Evolutionary conservation across 2,113 vertebrate species (phyloP).

Genomic region (Pardalotus punctatus): DNA sequence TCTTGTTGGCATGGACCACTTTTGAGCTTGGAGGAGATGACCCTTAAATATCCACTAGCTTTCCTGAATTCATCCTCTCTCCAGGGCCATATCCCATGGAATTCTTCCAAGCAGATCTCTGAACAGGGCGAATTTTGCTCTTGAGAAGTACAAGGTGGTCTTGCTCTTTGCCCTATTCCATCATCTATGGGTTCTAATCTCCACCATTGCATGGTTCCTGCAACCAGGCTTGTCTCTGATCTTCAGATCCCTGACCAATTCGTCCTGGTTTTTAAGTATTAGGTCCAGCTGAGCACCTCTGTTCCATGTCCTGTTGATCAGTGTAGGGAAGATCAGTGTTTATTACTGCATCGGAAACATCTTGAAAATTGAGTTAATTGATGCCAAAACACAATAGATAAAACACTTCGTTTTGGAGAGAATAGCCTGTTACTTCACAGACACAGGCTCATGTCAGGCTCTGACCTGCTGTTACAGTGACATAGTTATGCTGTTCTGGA

Average conservation of each 20-base stretch:
- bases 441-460: not conserved
- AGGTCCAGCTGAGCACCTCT: not conserved
- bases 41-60: not conserved
- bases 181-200: not conserved
- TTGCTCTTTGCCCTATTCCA: not conserved
- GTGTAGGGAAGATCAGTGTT: not conserved
- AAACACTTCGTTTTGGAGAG: not conserved
- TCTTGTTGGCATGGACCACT: not conserved
- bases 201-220: not conserved
- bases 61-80: not conserved
- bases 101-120: not conserved
- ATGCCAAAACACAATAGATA: not conserved
- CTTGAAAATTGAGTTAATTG: not conserved
- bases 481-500: not conserved
- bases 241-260: not conserved
- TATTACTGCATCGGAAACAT: not conserved
- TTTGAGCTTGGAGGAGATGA: not conserved
- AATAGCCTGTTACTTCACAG: not conserved
- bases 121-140: not conserved
- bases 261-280: not conserved
- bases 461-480: not conserved
- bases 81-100: not conserved
- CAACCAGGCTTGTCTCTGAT: not conserved
- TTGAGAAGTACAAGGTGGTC: not conserved
- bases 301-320: not conserved